Evolutionary conservation across 2,888 invertebrate species (phyloP), one percentile per base, ranked within the genome.

Genomic region (Sarcophaga carnaria): DNA sequence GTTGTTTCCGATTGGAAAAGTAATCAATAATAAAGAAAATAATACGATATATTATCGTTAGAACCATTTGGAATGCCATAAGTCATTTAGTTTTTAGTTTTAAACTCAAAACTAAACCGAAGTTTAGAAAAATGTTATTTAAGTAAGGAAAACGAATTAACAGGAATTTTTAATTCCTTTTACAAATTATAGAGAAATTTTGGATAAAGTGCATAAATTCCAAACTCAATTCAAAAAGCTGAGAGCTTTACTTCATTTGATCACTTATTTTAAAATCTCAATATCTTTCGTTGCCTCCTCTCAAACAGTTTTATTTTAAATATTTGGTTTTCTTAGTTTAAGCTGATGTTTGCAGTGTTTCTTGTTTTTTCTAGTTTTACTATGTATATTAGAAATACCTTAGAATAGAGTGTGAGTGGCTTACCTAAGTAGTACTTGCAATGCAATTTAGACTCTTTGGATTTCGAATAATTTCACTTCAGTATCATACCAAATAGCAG

Each of bases 401-500:
- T 37, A 71, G 14, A 25, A 25, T 20, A 20, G 8, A 54, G 17
- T 14, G 1, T 70, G 12, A 0, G 20, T 49, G 10, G 75, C 49
- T 74, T 77, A 76, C 27, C 72, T 80, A 66, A 69, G 25, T 75
- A 27, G 20, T 27, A 60, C 11, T 62, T 67, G 37, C 11, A 12
- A 59, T 37, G n/a, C 17, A 8, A 37, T 62, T 96, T 96, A 98
- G 85, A 98, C 97, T 91, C 98, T 95, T 93, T 99, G 99, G 91
- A 99, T 99, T 95, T 99, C 99, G 94, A 99, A 99, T 88, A 99
- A 94, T 94, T 99, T 99, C 75, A 99, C 99, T 92, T 99, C 98
- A 0, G 99, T 99, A 93, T 99, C 99, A 94, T 99, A 99, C 99
- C 99, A 99, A 89, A 99, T 97, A 0, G 99, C 99, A 14, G 99